Evolutionary conservation across 2,888 invertebrate species (phyloP).

Genomic region (Suillia variegata): DNA sequence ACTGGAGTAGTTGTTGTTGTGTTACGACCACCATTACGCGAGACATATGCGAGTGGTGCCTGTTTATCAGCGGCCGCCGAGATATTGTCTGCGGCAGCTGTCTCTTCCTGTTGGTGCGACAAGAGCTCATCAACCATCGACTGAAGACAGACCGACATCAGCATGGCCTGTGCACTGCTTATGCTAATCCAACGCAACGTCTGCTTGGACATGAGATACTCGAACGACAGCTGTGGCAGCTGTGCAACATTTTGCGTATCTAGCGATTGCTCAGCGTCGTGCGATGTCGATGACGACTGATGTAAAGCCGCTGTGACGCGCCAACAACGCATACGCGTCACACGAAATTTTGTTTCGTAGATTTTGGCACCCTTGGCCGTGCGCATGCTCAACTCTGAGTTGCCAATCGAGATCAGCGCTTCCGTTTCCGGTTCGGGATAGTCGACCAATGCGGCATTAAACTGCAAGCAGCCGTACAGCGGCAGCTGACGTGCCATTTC

Average conservation of each 20-base stretch:
- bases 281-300: too few species aligned
- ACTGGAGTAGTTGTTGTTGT: constrained; percentile 37
- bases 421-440: constrained; percentile 72
- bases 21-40: constrained; percentile 30
- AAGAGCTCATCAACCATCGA: constrained; percentile 91
- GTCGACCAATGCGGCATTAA: constrained; percentile 76
- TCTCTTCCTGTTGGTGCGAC: constrained; percentile 12
- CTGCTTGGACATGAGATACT: constrained; percentile 91
- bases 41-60: constrained; percentile 24
- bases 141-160: constrained; percentile 94
- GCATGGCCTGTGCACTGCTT: constrained; percentile 87
- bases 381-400: constrained; percentile 81
- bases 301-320: constrained; percentile 87
- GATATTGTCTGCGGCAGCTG: background rate
- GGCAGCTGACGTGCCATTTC: constrained; percentile 82
- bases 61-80: background rate
- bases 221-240: constrained; percentile 88
- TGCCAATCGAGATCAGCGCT: constrained; percentile 81
- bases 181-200: constrained; percentile 93
- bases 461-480: constrained; percentile 88
- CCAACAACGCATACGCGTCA: constrained; percentile 97
- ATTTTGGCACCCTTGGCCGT: constrained; percentile 66
- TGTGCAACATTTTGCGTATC: too few species aligned
- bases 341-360: constrained; percentile 88
- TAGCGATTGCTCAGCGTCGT: constrained; percentile 58